A percentile compares a stretch with the other conserved stretches of the same genome.
phyloP scores from a whole-genome alignment of 1,140 invertebrate genomes.

The Teleogryllus occipitalis region DNA sequence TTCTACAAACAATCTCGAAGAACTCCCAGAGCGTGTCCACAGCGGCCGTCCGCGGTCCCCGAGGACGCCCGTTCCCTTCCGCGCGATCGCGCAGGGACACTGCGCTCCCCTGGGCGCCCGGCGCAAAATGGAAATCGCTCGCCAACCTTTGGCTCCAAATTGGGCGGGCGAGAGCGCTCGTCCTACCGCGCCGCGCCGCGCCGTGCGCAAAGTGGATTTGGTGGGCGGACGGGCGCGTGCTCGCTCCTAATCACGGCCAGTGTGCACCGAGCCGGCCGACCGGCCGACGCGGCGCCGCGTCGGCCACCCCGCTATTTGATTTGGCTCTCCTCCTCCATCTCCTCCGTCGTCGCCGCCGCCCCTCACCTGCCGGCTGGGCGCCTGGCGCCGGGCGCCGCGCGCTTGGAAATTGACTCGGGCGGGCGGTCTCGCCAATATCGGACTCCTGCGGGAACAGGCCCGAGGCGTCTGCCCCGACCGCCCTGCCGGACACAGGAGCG shows the following conservation, averaged over 20 bases:
- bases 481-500: too few species aligned
- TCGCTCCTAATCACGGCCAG: not conserved
- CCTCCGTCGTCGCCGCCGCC: too few species aligned
- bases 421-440: not conserved
- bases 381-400: too few species aligned
- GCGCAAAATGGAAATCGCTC: not conserved
- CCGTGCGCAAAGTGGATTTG: not conserved
- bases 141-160: not conserved
- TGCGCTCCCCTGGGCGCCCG: not conserved
- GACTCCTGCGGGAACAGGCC: not conserved
- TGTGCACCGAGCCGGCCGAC: too few species aligned
- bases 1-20: too few species aligned
- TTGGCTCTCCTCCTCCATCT: not conserved
- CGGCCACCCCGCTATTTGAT: not conserved
- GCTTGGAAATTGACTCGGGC: not conserved
- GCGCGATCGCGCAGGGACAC: too few species aligned
- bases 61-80: too few species aligned
- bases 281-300: too few species aligned
- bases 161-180: not conserved
- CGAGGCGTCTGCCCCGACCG: not conserved
- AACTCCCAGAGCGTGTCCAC: too few species aligned
- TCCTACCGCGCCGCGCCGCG: too few species aligned
- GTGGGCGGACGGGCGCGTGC: not conserved
- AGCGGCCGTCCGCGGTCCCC: not conserved
- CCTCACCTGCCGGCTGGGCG: not conserved